Base-by-base conservation (phyloP, 2,113 vertebrate species). In the Phrynosoma platyrhinos region DNA sequence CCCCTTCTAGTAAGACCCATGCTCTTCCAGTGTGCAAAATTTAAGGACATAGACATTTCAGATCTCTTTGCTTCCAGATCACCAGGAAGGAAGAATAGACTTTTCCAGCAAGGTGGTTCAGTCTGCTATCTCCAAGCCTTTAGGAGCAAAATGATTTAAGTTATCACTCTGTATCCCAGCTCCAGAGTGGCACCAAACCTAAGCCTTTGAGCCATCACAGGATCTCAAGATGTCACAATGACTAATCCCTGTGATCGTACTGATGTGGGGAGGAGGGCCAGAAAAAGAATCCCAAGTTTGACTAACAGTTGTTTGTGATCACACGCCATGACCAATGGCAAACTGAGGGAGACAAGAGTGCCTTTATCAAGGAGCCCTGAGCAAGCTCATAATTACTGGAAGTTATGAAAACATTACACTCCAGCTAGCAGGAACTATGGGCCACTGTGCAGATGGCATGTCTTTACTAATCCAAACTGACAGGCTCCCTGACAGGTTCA, bases 391-490 rank as follows among this genome's bases (percentile, higher is more conserved):
- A 27, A 82, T 66, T 66, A 76, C 78, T 86, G 55, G 23, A 90
- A 87, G 18, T 83, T 89, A 88, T 0, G 12, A 88, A 91, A 91
- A 58, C 68, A 81, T 79, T 82, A 84, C 5, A 23, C 64, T 90
- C 71, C 47, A 83, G 62, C 21, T 91, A 82, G 18, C 86, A 89
- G 30, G 80, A 9, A 80, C 52, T 74, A 79, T 5, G 32, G 58
- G 32, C 52, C 86, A 58, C 79, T 86, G 21, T 36, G 13, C 18
- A 91, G 75, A 62, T 14, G 42, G 87, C 5, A 58, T 0, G 0
- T 14, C 78, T 79, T 87, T 81, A 64, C 58, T 52, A 82, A 89
- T 76, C n/a, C 74, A 87, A 52, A 25, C 66, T 0, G 1, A 89
- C 83, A 90, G 32, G 47, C 52, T 89, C 68, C 75, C 0, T 0